Evolutionary conservation across 2,797 vertebrate genomes (phyloP).

Genomic region (Pangasius djambal): DNA sequence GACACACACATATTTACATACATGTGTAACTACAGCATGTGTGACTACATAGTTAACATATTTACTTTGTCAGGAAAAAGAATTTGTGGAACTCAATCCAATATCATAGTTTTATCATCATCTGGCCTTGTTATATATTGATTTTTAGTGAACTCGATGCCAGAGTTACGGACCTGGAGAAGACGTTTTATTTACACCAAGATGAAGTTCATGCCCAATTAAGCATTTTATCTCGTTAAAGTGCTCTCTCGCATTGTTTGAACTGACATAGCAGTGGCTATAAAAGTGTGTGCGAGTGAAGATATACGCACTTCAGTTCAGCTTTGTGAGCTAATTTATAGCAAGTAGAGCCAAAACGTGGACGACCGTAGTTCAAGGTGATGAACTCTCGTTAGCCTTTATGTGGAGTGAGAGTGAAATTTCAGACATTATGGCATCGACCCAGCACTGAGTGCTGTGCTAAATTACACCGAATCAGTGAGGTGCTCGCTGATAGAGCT

Average conservation of each 20-base stretch:
- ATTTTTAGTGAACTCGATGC: too few species aligned
- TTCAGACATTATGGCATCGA: slow-evolving; percentile 47
- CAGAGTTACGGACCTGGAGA: background rate
- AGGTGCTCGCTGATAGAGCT: slow-evolving; percentile 39
- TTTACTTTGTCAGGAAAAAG: background rate
- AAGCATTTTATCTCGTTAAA: background rate
- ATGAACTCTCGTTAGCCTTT: slow-evolving; percentile 37
- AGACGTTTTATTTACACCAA: background rate
- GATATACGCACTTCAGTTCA: background rate
- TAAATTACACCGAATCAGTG: slow-evolving; percentile 55
- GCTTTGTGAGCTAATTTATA: background rate
- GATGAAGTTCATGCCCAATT: background rate
- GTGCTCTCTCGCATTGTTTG: background rate
- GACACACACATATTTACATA: background rate
- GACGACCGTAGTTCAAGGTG: slow-evolving; percentile 14
- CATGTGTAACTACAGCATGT: background rate
- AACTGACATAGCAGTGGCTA: background rate
- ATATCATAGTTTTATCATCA: background rate
- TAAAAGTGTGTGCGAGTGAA: background rate
- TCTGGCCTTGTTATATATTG: background rate
- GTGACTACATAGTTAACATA: background rate
- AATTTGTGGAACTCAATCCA: background rate
- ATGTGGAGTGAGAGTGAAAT: slow-evolving; percentile 18
- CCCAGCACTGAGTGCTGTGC: slow-evolving; percentile 47
- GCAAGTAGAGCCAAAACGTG: background rate